These are phyloP conservation scores for Drosophila affinis DNA, from an alignment of 2,888 invertebrate genomes.

Conservation along the genomic window DNA sequence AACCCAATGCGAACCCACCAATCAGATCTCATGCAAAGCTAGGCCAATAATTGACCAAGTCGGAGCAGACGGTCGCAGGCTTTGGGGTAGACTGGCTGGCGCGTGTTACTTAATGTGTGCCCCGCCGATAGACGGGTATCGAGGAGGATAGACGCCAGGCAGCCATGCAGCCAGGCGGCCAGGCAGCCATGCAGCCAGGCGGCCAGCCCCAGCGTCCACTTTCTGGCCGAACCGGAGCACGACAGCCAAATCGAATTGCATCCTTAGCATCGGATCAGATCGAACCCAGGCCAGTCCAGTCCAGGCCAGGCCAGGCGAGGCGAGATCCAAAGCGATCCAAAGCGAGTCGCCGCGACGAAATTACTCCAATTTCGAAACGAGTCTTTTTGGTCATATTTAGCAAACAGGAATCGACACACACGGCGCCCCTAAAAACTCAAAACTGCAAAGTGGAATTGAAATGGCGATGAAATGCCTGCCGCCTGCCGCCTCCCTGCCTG, in stretches of 20 bases:
- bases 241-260: slow-evolving; percentile 6
- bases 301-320: too few relatives aligned
- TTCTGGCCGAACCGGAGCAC: slow-evolving; percentile 67
- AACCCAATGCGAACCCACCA: neutral
- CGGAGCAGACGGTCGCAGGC: slow-evolving; percentile 7
- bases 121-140: slow-evolving; percentile 46
- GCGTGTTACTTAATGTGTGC: slow-evolving; percentile 72
- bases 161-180: neutral
- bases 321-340: too few relatives aligned
- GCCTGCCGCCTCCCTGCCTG: slow-evolving; percentile 3
- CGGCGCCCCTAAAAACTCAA: slow-evolving; percentile 54
- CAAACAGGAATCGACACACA: slow-evolving; percentile 66
- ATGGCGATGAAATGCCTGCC: slow-evolving; percentile 80
- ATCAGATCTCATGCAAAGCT: slow-evolving; percentile 47
- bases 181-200: neutral
- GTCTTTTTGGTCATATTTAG: slow-evolving; percentile 80
- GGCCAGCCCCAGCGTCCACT: slow-evolving; percentile 35
- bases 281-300: too few relatives aligned
- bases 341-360: slow-evolving; percentile 56
- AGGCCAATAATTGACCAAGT: slow-evolving; percentile 52
- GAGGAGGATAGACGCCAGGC: neutral
- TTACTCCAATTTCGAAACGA: slow-evolving; percentile 81
- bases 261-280: too few relatives aligned
- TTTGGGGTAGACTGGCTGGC: slow-evolving; percentile 69
- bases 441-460: slow-evolving; percentile 72